phyloP scores from a whole-genome alignment of 2,113 vertebrate genomes.

The Paradisaea rubra region DNA sequence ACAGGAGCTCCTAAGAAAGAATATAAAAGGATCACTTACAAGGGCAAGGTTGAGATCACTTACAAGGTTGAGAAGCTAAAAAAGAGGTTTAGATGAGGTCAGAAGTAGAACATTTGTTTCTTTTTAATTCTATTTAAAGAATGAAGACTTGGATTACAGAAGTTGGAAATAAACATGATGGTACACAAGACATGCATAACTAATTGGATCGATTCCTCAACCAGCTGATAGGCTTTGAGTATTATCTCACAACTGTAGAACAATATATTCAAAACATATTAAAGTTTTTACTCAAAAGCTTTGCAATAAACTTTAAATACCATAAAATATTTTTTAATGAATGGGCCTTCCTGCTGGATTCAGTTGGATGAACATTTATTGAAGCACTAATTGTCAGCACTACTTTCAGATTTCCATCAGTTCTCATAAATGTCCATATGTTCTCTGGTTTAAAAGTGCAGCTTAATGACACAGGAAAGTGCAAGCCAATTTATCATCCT shows the following conservation, averaged over 20 bases:
- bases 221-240: background rate
- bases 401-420: conserved; percentile 59
- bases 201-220: background rate
- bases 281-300: background rate
- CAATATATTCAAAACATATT: background rate
- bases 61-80: background rate
- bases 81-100: background rate
- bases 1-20: background rate
- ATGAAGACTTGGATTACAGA: background rate
- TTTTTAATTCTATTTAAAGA: background rate
- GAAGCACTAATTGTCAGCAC: conserved; percentile 76
- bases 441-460: conserved; percentile 70
- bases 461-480: conserved; percentile 80
- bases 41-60: background rate
- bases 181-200: background rate
- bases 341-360: conserved; percentile 49
- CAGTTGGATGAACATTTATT: conserved; percentile 71
- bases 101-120: background rate
- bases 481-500: conserved; percentile 76
- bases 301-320: conserved; percentile 12
- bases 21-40: rapidly evolving
- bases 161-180: background rate
- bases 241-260: background rate
- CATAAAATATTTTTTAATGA: conserved; percentile 33
- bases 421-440: conserved; percentile 65